phyloP scores from a whole-genome alignment of 2,797 vertebrate species.

The Cygnus olor region DNA sequence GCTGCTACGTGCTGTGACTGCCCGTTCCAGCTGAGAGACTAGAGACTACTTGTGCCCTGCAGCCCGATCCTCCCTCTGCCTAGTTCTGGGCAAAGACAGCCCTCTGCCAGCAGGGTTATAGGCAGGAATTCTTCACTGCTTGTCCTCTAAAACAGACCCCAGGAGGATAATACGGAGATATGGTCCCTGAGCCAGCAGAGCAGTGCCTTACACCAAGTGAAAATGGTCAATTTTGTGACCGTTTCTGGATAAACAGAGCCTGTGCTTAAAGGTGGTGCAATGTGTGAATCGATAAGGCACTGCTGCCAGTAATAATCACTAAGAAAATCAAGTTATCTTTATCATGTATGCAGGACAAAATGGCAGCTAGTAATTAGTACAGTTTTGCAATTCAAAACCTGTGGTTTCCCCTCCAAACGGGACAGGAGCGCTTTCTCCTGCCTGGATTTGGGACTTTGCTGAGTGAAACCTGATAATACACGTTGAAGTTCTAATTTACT shows the following conservation, averaged over 20 bases:
- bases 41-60: background rate
- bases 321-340: background rate
- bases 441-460: background rate
- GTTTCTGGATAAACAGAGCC: background rate
- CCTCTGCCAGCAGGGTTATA: background rate
- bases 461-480: background rate
- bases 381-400: background rate
- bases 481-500: background rate
- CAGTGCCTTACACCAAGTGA: background rate
- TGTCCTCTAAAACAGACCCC: background rate
- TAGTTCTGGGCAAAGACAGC: too few relatives aligned
- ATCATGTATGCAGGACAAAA: too few relatives aligned
- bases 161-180: accelerated
- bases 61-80: too few relatives aligned
- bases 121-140: background rate
- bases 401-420: background rate
- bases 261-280: background rate
- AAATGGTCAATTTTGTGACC: background rate
- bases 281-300: background rate
- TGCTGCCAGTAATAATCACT: background rate
- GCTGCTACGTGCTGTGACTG: background rate
- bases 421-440: background rate
- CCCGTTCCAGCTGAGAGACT: background rate
- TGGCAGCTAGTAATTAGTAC: background rate
- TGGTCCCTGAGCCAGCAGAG: background rate